Base-by-base conservation (phyloP, 2,797 vertebrate species). In the Mus caroli region DNA sequence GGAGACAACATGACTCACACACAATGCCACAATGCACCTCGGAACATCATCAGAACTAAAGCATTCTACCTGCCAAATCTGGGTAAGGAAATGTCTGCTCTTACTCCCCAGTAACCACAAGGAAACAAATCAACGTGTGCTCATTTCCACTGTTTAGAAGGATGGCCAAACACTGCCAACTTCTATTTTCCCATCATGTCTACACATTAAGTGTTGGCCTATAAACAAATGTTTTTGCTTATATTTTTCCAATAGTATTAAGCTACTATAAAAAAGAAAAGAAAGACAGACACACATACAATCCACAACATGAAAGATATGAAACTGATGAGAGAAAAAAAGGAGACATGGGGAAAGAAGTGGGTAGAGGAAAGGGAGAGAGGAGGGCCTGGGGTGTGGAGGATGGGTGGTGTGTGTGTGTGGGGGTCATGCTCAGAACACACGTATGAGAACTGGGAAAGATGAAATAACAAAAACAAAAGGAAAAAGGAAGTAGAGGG, bases 191-290 rank as follows among this genome's bases (percentile, higher is more conserved):
- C 58, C 40, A 28, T 58, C 88, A 76, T 62, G 62, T 92, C 76
- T 92, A 95, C 94, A 93, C 79, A 56, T 43, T 86, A 76, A 90
- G 69, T 54, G 37, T 4, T 88, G 15, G 94, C 89, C 85, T 86
- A 58, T 11, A 92, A 34, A 7, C 2, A 60, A 67, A 67, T 60
- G 79, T 34, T 94, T 73, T 87, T 79, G 28, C 43, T 92, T 31
- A 58, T 88, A n/a, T 78, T 94, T 95, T 87, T n/a, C 46, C 77
- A 77, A 54, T 24, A 46, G 52, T 90, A 76, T 62, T 60, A 90
- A 80, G 75, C 15, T 43, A 46, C 19, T 9, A 37, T 37, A 37
- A 71, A 37, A n/a, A 71, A 37, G 15, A n/a, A 71, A 71, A 31
- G 58, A 34, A 4, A 78, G 3, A 52, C 34, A 78, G 8, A 19